These are phyloP conservation scores for Calephelis perditalis DNA, from an alignment of 2,888 invertebrate genomes.

Conservation along the genomic window DNA sequence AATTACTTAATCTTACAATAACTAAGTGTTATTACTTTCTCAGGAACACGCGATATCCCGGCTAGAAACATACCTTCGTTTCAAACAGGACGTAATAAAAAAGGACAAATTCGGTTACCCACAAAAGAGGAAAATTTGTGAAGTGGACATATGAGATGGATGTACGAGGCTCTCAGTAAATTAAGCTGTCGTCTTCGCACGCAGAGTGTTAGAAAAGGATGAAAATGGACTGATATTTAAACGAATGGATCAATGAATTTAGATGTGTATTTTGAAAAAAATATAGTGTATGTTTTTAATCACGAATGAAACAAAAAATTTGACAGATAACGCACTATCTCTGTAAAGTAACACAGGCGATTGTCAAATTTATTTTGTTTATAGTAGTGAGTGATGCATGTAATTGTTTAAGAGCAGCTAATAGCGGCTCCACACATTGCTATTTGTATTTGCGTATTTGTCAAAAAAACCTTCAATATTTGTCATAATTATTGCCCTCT, in stretches of 20 bases:
- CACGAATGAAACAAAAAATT: too few relatives aligned
- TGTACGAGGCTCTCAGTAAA: constrained; percentile 14
- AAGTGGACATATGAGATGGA: constrained; percentile 68
- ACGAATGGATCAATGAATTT: constrained; percentile 15
- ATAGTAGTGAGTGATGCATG: too few relatives aligned
- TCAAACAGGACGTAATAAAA: constrained; percentile 77
- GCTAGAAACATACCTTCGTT: constrained; percentile 79
- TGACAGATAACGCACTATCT: too few relatives aligned
- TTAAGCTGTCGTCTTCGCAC: constrained; percentile 25
- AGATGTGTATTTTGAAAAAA: not conserved
- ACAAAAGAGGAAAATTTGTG: constrained; percentile 69
- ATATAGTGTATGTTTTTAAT: not conserved
- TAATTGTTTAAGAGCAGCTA: too few relatives aligned
- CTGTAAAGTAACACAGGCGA: too few relatives aligned
- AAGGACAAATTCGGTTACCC: constrained; percentile 57
- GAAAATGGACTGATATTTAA: constrained; percentile 17
- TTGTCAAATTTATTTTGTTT: too few relatives aligned
- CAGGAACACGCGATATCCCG: constrained; percentile 84
- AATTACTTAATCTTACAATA: too few relatives aligned
- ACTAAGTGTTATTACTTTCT: constrained; percentile 25
- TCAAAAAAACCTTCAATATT: too few relatives aligned
- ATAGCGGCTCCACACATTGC: too few relatives aligned
- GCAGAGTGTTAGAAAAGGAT: constrained; percentile 12
- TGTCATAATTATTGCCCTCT: too few relatives aligned
- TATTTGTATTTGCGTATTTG: too few relatives aligned